Base-by-base conservation (phyloP, 2,113 vertebrate genomes). In the Rhinolophus sinicus region DNA sequence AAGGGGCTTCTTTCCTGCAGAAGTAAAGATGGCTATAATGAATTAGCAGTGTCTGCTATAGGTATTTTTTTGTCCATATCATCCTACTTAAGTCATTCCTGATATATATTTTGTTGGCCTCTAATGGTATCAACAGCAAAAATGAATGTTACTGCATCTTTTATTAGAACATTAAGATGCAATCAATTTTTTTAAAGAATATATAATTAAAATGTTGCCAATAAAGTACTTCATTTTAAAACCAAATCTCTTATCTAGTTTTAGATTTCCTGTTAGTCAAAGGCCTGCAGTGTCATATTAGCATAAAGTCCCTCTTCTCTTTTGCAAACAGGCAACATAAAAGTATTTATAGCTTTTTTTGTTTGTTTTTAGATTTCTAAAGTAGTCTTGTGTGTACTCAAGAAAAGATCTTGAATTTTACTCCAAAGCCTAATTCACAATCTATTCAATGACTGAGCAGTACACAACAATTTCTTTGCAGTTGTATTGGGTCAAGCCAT, bases 331-430 rank as follows among this genome's bases (percentile, higher is more conserved):
- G 19, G 24, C 15, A 73, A 56, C 69, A 90, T 19, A 67, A 70
- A 93, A 60, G 8, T 38, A 77, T 16, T 73, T 72, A 47, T 64
- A 62, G 33, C 35, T 26, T 78, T 84, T 88, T 58, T 58, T 6
- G 1, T 70, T 82, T 88, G 35, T 60, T 95, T 84, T 88, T 69
- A 93, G 44, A 82, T 88, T 87, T 62, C 40, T 70, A 87, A 87
- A 96, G 60, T 30, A 83, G 60, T 69, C 9, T 58, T 35, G 65
- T 87, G 7, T 33, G 11, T 28, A 76, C 30, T 80, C n/a, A 92
- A 88, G 76, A 56, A 83, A 77, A 90, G 52, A 90, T 40, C 24
- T n/a, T 94, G 26, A 60, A 60, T 90, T 96, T 93, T 73, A 95
- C 75, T 85, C 47, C 40, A 84, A 93, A 92, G 73, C 15, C 30